These are phyloP conservation scores for Hypolimnas misippus DNA, from an alignment of 2,888 invertebrate species.

Conservation along the genomic window DNA sequence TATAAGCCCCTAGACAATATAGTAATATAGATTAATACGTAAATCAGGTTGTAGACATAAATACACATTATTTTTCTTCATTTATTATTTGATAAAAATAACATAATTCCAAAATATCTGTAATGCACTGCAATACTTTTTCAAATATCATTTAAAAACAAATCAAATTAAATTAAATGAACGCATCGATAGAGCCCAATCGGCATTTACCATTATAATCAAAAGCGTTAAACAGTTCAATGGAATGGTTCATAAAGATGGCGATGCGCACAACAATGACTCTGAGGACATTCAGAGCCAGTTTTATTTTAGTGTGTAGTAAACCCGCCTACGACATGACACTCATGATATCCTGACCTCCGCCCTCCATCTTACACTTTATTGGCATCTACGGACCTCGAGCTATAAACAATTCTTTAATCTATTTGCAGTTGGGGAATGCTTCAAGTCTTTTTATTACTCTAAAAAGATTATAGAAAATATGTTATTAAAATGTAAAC, in stretches of 20 bases:
- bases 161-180: not conserved
- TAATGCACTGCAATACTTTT: too few relatives aligned
- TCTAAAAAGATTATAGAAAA: not conserved
- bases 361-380: slow-evolving; percentile 60
- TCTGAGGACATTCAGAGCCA: slow-evolving; percentile 64
- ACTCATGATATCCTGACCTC: slow-evolving; percentile 75
- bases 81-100: too few relatives aligned
- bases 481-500: too few relatives aligned
- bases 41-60: too few relatives aligned
- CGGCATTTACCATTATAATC: slow-evolving; percentile 50
- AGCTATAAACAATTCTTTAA: slow-evolving; percentile 44
- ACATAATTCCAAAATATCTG: too few relatives aligned
- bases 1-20: too few relatives aligned
- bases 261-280: slow-evolving; percentile 66
- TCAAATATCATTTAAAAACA: not conserved
- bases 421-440: slow-evolving; percentile 21
- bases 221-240: slow-evolving; percentile 65
- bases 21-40: too few relatives aligned
- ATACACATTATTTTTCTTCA: too few relatives aligned
- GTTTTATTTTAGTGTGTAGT: slow-evolving; percentile 78
- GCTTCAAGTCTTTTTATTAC: not conserved
- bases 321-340: slow-evolving; percentile 78
- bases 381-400: slow-evolving; percentile 46
- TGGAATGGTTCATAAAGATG: slow-evolving; percentile 67
- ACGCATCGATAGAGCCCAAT: slow-evolving; percentile 8